Evolutionary conservation across 2,113 vertebrate species (phyloP).

Genomic region (Formicarius rufipectus): DNA sequence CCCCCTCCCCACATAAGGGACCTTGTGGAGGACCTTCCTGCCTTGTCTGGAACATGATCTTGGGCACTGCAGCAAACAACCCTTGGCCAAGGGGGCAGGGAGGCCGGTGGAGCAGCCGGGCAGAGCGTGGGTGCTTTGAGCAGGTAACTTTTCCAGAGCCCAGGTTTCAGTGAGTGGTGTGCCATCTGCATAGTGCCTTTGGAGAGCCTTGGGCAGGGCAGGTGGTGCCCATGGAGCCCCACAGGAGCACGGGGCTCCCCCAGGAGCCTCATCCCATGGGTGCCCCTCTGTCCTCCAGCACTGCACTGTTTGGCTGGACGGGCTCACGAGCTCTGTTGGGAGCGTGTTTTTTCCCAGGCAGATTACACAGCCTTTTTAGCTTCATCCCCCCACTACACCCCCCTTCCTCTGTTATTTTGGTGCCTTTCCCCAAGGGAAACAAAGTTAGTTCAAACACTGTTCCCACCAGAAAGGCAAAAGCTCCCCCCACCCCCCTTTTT

Average conservation of each 20-base stretch:
- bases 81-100: not conserved
- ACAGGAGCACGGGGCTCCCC: not conserved
- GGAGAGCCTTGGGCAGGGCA: fast-evolving
- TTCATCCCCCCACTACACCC: slow-evolving; percentile 3
- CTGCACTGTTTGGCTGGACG: fast-evolving
- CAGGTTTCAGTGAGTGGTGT: not conserved
- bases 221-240: not conserved
- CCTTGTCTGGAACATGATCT: not conserved
- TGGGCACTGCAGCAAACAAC: not conserved
- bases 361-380: slow-evolving; percentile 44
- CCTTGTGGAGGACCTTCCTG: not conserved
- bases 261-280: not conserved
- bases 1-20: not conserved
- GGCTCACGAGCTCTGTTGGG: not conserved
- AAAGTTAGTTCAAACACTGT: slow-evolving; percentile 14
- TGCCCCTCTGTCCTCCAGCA: not conserved
- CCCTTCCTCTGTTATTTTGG: slow-evolving; percentile 72
- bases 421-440: slow-evolving; percentile 70
- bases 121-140: not conserved
- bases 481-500: slow-evolving; percentile 22
- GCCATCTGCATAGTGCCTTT: not conserved
- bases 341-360: slow-evolving; percentile 60
- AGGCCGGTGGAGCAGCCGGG: not conserved
- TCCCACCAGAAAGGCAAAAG: slow-evolving; percentile 69
- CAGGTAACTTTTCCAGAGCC: not conserved